Evolutionary conservation across 2,797 vertebrate species (phyloP), one percentile per base, ranked within the genome.

Genomic region (Nannoperca australis): DNA sequence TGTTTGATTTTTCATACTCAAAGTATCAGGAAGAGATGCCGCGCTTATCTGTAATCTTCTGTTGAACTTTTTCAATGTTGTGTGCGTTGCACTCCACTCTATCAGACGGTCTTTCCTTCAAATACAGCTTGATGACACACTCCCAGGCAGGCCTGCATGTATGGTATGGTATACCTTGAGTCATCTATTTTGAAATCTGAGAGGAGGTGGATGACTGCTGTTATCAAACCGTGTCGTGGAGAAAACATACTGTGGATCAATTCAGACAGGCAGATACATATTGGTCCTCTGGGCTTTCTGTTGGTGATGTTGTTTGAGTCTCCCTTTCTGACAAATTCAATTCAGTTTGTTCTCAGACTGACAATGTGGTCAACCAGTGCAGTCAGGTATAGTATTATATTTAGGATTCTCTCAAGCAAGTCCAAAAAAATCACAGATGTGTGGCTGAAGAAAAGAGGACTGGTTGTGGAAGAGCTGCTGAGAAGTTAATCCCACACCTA

Each of bases 111-210:
- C 34, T 22, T 24, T 44, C 42, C 45, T 27, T 61, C 59, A 72
- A 70, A 78, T 34, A 62, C 7, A 49, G 77, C 59, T 62, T 83
- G 24, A 86, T 86, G 70, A 83, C 67, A 64, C 72, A 83, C 76
- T 84, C 50, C 47, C n/a, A 32, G 82, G 45, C 27, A 27, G 68
- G 76, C 70, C 66, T 65, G 79, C 80, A 64, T 85, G 79, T 71
- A 59, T 6, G 27, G 72, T 85, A 88, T 75, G 74, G 70, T 69
- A 73, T 58, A 82, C 75, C 78, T 80, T 59, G 9, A 87, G 81
- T 88, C 86, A 91, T 86, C 78, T 81, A 60, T 83, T 89, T 73
- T 76, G 79, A 84, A 91, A 88, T 87, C 76, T 68, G 78, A 87
- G 81, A 79, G 70, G 68, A 76, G 70, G 54, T 55, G 73, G 67